Percentiles rank a stretch among this genome's conserved stretches.
phyloP scores from a whole-genome alignment of 1,140 invertebrate species.

The Pogonognathellus flavescens region DNA sequence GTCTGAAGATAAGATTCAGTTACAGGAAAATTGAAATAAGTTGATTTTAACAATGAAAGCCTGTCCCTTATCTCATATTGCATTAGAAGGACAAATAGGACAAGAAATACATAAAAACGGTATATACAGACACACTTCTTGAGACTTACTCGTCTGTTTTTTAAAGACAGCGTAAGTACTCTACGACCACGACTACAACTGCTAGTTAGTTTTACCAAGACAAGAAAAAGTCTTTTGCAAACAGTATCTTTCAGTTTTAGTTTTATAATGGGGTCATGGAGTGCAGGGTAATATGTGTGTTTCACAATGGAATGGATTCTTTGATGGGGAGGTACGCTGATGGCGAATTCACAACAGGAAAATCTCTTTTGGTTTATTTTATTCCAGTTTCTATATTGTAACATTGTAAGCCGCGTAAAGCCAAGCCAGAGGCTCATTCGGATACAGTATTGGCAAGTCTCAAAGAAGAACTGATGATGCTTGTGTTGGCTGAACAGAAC shows the following conservation, averaged over 20 bases:
- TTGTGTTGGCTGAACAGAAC: conserved; percentile 3
- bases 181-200: too few relatives aligned
- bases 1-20: too few relatives aligned
- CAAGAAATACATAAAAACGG: not conserved
- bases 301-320: not conserved
- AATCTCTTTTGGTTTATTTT: conserved; percentile 4
- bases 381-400: not conserved
- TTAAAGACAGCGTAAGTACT: not conserved
- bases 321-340: not conserved
- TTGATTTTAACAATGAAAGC: too few relatives aligned
- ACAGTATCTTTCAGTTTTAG: not conserved
- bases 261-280: conserved; percentile 5
- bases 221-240: too few relatives aligned
- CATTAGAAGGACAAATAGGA: not conserved
- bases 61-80: too few relatives aligned
- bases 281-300: not conserved
- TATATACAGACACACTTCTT: not conserved
- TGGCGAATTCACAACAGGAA: not conserved
- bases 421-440: not conserved
- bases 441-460: not conserved
- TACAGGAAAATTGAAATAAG: too few relatives aligned
- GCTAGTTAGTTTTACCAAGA: too few relatives aligned
- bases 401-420: not conserved
- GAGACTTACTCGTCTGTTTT: not conserved
- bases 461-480: not conserved